Base-by-base conservation (phyloP, 2,797 vertebrate species). In the Sternotherus odoratus region DNA sequence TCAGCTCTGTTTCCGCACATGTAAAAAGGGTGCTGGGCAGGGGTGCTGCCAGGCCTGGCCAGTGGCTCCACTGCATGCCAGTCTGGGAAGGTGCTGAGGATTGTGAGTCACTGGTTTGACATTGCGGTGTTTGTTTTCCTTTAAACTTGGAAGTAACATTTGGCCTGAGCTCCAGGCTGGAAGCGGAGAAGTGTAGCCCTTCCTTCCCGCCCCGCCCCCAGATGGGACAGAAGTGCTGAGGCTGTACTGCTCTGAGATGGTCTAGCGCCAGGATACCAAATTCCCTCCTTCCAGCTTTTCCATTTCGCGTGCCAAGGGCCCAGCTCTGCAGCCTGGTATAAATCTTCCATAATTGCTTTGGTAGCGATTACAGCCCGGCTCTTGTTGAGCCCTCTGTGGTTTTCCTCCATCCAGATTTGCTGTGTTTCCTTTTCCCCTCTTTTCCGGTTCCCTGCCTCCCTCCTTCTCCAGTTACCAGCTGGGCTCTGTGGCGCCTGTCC, bases 281-380 rank as follows among this genome's bases (percentile, higher is more conserved):
- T 96, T 97, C 95, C 91, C 96, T 95, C 66, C 91, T 94, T 95
- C 57, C 80, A 96, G 96, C 96, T 97, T 97, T 97, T 97, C 96
- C 96, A 95, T 81, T 84, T 54, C 63, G 54, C 0, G 0, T 87
- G 96, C 95, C 96, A 97, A 97, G 77, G 90, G 94, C 94, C 95
- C 94, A 81, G 91, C 92, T 90, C 94, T 87, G 94, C 91, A 89
- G 95, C 79, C 95, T 97, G 95, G 79, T 96, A 92, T 87, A 97
- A 97, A 97, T 97, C 95, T 94, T 94, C 83, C 89, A 72, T 95
- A 93, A 97, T 95, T 96, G 94, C 95, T 90, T 96, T 89, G 84
- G 95, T 97, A 79, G 95, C 88, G 86, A 97, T 96, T 97, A 87
- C 84, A 96, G 95, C 89, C 96, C 95, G 95, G 84, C 92, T 96